phyloP scores from a whole-genome alignment of 2,888 invertebrate genomes.

The Synergus itoensis region DNA sequence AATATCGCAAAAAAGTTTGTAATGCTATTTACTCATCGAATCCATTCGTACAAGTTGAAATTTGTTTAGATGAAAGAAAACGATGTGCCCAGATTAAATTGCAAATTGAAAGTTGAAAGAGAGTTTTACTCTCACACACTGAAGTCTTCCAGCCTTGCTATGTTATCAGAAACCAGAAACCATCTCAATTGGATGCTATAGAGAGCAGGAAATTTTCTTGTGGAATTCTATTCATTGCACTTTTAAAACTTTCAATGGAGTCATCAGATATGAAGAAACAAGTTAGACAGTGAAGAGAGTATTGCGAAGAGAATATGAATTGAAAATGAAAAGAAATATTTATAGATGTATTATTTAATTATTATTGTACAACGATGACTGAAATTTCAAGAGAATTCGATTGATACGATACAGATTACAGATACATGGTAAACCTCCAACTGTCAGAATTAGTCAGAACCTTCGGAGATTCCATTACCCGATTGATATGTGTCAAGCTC shows the following conservation, averaged over 20 bases:
- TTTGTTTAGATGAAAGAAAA: constrained; percentile 52
- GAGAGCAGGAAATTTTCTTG: background rate
- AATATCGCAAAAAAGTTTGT: constrained; percentile 51
- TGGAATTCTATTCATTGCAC: background rate
- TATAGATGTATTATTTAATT: no score
- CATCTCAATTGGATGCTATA: constrained; percentile 8
- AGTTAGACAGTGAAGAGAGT: no score
- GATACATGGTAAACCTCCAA: constrained; percentile 24
- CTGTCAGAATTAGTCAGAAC: constrained; percentile 49
- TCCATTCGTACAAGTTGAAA: constrained; percentile 59
- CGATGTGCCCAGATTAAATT: constrained; percentile 26
- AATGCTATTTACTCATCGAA: constrained; percentile 64
- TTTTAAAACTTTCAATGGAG: background rate
- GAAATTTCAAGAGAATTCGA: constrained; percentile 13
- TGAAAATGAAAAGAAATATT: no score
- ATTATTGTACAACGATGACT: background rate
- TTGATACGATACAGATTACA: constrained; percentile 7
- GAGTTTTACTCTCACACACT: constrained; percentile 14
- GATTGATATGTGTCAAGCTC: constrained; percentile 72
- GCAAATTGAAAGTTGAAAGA: constrained; percentile 18
- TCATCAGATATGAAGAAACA: background rate
- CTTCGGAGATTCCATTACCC: constrained; percentile 66
- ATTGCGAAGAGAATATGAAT: no score
- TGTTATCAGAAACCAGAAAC: constrained; percentile 9
- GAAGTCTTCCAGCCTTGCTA: background rate